Evolutionary conservation across 2,797 vertebrate species (phyloP).

Genomic region (Vireo griseus): DNA sequence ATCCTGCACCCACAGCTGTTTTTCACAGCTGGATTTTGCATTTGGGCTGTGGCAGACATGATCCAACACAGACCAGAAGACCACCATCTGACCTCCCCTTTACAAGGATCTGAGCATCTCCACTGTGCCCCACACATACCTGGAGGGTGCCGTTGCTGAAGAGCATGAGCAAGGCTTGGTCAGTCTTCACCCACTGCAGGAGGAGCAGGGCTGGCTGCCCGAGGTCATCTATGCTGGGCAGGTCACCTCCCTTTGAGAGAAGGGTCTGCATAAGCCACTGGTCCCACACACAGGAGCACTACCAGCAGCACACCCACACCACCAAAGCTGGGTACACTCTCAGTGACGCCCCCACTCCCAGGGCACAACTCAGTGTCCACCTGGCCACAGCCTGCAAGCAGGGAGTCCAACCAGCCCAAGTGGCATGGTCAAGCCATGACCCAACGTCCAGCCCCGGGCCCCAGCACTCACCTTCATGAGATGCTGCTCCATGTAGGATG

Average conservation of each 20-base stretch:
- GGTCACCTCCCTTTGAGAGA: constrained; percentile 87
- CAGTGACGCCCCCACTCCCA: neutral
- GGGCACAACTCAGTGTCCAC: neutral
- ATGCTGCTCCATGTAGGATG: constrained; percentile 96
- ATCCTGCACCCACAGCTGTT: neutral
- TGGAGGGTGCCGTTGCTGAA: constrained; percentile 94
- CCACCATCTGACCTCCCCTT: neutral
- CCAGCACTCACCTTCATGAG: constrained; percentile 88
- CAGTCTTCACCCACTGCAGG: constrained; percentile 97
- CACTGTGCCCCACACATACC: constrained; percentile 69
- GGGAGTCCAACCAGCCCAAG: neutral
- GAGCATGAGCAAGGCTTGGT: constrained; percentile 95
- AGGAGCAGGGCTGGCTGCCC: constrained; percentile 77
- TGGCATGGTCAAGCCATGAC: neutral
- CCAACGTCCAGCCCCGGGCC: neutral
- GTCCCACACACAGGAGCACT: neutral
- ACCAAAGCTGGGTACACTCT: neutral
- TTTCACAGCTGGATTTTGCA: neutral
- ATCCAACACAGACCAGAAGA: neutral
- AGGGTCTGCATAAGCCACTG: neutral
- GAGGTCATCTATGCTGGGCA: constrained; percentile 78
- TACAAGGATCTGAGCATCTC: neutral
- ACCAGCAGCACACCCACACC: neutral
- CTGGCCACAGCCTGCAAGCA: neutral
- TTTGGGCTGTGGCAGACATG: neutral